A percentile compares a stretch with the other conserved stretches of the same genome.
These are phyloP conservation scores for Prenolepis imparis DNA, from an alignment of 2,888 invertebrate species.

Conservation along the genomic window DNA sequence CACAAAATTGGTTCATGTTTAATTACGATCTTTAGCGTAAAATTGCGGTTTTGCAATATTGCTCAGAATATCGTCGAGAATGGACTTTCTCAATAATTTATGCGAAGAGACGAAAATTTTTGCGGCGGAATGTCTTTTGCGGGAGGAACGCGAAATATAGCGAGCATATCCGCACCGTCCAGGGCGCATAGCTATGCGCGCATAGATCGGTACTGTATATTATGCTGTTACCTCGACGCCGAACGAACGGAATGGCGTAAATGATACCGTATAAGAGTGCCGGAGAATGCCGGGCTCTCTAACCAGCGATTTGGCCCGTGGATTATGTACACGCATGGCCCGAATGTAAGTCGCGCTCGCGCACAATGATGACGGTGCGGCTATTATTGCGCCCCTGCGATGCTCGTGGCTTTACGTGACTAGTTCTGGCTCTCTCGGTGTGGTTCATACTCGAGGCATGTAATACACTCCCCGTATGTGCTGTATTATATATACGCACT, in stretches of 20 bases:
- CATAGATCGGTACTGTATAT: conserved; percentile 31
- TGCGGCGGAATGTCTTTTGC: neutral
- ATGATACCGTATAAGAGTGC: conserved; percentile 57
- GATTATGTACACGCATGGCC: conserved; percentile 63
- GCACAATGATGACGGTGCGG: conserved; percentile 30
- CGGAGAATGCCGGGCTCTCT: conserved; percentile 47
- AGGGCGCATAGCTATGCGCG: neutral
- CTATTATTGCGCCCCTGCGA: conserved; percentile 62
- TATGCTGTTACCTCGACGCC: conserved; percentile 47
- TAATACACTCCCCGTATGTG: conserved; percentile 57
- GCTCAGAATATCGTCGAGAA: neutral
- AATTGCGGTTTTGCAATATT: neutral
- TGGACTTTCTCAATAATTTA: neutral
- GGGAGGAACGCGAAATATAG: neutral
- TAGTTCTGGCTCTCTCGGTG: conserved; percentile 49
- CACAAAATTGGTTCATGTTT: neutral
- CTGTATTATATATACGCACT: conserved; percentile 54
- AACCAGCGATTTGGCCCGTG: conserved; percentile 57
- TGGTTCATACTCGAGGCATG: conserved; percentile 51
- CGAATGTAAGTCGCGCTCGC: conserved; percentile 35
- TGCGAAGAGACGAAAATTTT: too few species aligned
- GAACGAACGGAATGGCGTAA: conserved; percentile 50
- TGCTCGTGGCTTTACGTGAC: conserved; percentile 71
- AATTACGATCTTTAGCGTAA: neutral
- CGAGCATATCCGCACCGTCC: neutral